Conservation (phyloP, 2,113 vertebrate species). For the Xenopus borealis region DNA sequence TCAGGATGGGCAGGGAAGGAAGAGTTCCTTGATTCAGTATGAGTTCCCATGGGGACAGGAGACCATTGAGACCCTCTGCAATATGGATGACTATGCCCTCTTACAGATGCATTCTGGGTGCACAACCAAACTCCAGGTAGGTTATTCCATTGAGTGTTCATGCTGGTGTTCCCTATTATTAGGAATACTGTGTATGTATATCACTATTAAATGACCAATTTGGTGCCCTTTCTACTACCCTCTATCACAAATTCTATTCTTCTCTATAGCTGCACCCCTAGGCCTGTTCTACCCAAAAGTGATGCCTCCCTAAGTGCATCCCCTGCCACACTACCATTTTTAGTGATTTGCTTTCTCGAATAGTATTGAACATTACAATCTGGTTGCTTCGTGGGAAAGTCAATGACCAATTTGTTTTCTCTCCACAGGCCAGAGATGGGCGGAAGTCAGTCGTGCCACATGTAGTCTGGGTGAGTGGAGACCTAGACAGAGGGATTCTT, state of each 20-base stretch:
- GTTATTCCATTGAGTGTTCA: slow-evolving; percentile 20
- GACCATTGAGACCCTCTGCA: slow-evolving; percentile 80
- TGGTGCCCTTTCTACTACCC: no score
- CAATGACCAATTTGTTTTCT: neutral
- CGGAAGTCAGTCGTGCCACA: slow-evolving; percentile 76
- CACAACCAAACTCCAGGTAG: slow-evolving; percentile 70
- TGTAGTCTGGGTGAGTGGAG: slow-evolving; percentile 73
- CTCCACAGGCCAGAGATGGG: slow-evolving; percentile 76
- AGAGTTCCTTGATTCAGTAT: slow-evolving; percentile 75
- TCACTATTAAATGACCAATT: no score
- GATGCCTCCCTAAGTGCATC: no score
- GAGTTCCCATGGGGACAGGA: slow-evolving; percentile 88
- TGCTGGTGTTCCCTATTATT: no score
- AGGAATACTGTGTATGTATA: no score
- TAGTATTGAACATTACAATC: no score
- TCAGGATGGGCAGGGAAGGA: slow-evolving; percentile 63
- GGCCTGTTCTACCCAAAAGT: no score
- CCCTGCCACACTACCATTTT: no score
- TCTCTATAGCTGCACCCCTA: no score
- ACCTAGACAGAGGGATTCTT: slow-evolving; percentile 78
- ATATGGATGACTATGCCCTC: slow-evolving; percentile 73
- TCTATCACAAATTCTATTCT: no score
- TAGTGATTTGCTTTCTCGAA: no score
- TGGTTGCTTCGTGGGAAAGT: no score
- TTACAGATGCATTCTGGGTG: slow-evolving; percentile 66